These are phyloP conservation scores for Drosophila fungiperda DNA, from an alignment of 2,888 invertebrate genomes.

Conservation along the genomic window DNA sequence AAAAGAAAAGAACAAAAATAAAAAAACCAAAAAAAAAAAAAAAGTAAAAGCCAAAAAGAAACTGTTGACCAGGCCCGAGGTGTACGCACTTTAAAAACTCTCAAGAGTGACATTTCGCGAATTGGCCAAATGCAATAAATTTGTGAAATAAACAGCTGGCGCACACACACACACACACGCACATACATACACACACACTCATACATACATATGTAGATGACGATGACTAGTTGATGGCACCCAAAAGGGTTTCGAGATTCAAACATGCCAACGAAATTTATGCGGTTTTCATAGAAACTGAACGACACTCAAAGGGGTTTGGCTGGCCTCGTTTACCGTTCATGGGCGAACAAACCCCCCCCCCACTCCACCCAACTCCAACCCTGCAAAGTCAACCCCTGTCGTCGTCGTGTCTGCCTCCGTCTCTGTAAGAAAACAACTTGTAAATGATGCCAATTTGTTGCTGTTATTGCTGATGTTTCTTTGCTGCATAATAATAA, in stretches of 20 bases:
- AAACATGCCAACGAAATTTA: slow-evolving; percentile 69
- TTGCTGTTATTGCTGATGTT: slow-evolving; percentile 54
- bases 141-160: slow-evolving; percentile 34
- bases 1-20: slow-evolving; percentile 38
- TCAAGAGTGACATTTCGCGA: slow-evolving; percentile 84
- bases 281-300: slow-evolving; percentile 77
- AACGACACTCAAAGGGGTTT: slow-evolving; percentile 74
- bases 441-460: slow-evolving; percentile 74
- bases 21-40: slow-evolving; percentile 17
- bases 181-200: too few species aligned
- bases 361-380: too few species aligned
- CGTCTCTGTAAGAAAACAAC: slow-evolving; percentile 12
- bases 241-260: slow-evolving; percentile 58
- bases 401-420: neutral
- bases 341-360: too few species aligned
- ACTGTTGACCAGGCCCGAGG: slow-evolving; percentile 49
- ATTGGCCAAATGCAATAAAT: slow-evolving; percentile 84
- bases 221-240: slow-evolving; percentile 59
- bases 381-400: neutral
- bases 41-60: slow-evolving; percentile 11
- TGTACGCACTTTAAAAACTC: slow-evolving; percentile 73
- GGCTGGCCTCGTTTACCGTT: neutral
- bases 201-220: neutral
- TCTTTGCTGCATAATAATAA: slow-evolving; percentile 71
- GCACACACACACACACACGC: neutral